Evolutionary conservation across 2,113 vertebrate species (phyloP).

Genomic region (Taurulus bubalis): DNA sequence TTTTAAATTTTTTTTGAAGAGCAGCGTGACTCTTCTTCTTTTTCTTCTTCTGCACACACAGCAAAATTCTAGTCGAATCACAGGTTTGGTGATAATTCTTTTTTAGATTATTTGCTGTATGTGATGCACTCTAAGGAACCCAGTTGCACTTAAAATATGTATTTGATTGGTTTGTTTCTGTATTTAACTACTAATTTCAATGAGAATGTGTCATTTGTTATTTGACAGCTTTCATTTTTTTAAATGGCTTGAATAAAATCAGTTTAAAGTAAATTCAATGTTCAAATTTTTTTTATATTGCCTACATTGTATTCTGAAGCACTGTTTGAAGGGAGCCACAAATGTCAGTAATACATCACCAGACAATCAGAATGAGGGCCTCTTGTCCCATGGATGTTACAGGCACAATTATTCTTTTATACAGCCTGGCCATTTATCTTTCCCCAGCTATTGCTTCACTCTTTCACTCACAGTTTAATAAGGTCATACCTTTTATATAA

Average conservation of each 20-base stretch:
- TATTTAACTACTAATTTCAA: not conserved
- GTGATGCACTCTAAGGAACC: not conserved
- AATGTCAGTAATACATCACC: slow-evolving; percentile 16
- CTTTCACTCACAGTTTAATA: slow-evolving; percentile 76
- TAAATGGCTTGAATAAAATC: slow-evolving; percentile 43
- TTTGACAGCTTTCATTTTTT: not conserved
- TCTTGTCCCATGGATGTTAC: slow-evolving; percentile 32
- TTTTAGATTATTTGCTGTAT: slow-evolving; percentile 7
- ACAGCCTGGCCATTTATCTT: slow-evolving; percentile 57
- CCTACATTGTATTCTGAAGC: slow-evolving; percentile 7
- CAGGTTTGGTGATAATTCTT: not conserved
- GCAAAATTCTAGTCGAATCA: not conserved
- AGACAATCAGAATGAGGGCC: slow-evolving; percentile 36
- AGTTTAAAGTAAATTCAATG: slow-evolving; percentile 4
- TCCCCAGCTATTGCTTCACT: slow-evolving; percentile 43
- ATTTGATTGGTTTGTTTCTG: slow-evolving; percentile 13
- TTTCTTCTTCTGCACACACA: slow-evolving; percentile 7
- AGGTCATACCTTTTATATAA: slow-evolving; percentile 81
- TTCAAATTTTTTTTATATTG: not conserved
- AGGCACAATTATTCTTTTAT: slow-evolving; percentile 36
- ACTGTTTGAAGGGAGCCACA: slow-evolving; percentile 22
- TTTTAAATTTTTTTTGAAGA: slow-evolving; percentile 28
- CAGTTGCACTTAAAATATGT: slow-evolving; percentile 13
- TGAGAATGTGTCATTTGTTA: slow-evolving; percentile 2
- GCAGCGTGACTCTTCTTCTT: slow-evolving; percentile 15